Percentiles rank a stretch among this genome's conserved stretches.
These are phyloP conservation scores for Trematocara unimaculatum DNA, from an alignment of 2,113 vertebrate species.

Conservation along the genomic window DNA sequence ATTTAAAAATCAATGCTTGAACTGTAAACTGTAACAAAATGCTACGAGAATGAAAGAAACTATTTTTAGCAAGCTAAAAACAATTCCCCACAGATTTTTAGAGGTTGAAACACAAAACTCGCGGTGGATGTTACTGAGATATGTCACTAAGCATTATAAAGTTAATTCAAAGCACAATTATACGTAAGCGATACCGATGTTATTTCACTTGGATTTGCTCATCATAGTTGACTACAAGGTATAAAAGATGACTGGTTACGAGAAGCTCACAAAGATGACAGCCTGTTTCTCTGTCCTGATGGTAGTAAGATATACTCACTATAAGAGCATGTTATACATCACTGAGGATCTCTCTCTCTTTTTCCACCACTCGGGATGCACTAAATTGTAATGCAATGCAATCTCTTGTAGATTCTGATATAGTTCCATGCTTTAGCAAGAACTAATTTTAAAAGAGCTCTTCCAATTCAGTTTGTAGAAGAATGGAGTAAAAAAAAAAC, in stretches of 20 bases:
- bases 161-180: neutral
- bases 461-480: neutral
- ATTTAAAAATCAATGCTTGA: neutral
- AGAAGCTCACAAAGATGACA: neutral
- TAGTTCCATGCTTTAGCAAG: neutral
- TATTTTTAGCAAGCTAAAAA: neutral
- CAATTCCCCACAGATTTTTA: neutral
- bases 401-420: neutral
- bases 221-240: neutral
- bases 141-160: neutral
- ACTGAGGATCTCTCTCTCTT: neutral
- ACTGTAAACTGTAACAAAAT: neutral
- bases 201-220: neutral
- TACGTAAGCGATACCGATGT: fast-evolving
- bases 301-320: neutral
- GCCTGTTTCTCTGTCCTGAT: neutral
- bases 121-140: neutral
- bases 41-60: neutral
- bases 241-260: neutral
- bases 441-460: neutral
- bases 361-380: neutral
- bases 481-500: neutral
- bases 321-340: neutral
- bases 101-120: neutral
- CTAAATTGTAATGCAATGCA: neutral